Percentiles rank a stretch among this genome's conserved stretches.
phyloP scores from a whole-genome alignment of 2,797 vertebrate species.

The Scolopax rusticola region DNA sequence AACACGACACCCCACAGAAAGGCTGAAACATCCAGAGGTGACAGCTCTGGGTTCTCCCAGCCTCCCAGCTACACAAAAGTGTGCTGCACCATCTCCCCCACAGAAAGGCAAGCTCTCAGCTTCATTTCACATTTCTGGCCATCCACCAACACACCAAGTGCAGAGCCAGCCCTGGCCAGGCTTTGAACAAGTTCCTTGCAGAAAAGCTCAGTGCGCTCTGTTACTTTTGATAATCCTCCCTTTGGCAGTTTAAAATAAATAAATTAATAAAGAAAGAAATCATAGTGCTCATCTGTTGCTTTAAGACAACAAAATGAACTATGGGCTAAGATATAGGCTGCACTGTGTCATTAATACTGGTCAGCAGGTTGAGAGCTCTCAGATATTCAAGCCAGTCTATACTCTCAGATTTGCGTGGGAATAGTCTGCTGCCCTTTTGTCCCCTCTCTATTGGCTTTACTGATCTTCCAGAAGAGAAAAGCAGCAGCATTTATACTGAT shows the following conservation, averaged over 20 bases:
- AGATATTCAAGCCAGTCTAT: neutral
- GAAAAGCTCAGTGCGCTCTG: neutral
- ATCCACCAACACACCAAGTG: neutral
- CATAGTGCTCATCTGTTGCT: neutral
- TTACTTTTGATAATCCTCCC: neutral
- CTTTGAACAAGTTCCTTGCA: neutral
- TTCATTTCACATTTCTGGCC: neutral
- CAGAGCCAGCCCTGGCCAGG: neutral
- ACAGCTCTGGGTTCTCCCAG: neutral
- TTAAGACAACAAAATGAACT: neutral
- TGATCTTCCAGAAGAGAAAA: neutral
- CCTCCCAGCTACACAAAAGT: neutral
- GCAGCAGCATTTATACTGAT: neutral
- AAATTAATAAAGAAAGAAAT: no score
- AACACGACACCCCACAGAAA: neutral
- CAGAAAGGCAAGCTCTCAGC: neutral
- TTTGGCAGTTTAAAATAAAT: neutral
- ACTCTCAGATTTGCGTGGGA: neutral
- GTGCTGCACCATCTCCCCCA: fast-evolving
- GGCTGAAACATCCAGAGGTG: neutral
- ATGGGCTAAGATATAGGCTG: neutral
- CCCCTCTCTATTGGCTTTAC: neutral
- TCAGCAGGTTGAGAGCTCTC: neutral
- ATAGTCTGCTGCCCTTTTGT: neutral
- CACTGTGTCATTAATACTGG: fast-evolving